Evolutionary conservation across 2,797 vertebrate species (phyloP).

Genomic region (Phataginus tetradactyla): DNA sequence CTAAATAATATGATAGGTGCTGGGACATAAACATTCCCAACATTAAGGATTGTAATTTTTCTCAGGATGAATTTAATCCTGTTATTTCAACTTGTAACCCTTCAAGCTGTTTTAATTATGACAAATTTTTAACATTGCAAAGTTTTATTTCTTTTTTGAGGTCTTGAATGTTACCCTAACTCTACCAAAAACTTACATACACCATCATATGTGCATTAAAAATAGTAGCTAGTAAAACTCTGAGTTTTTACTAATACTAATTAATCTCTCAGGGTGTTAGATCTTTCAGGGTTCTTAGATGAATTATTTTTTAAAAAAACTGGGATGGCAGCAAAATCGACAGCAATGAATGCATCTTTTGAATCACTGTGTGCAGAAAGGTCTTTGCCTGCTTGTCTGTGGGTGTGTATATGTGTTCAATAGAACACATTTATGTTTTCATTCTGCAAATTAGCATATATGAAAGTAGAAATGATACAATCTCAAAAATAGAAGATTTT

Average conservation of each 20-base stretch:
- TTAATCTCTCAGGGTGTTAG: not conserved
- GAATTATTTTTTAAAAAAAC: slow-evolving; percentile 23
- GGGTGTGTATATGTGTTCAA: not conserved
- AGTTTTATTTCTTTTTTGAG: not conserved
- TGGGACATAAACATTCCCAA: not conserved
- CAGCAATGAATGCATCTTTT: not conserved
- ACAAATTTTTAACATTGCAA: not conserved
- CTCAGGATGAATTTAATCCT: not conserved
- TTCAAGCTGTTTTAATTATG: slow-evolving; percentile 1
- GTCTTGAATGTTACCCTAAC: not conserved
- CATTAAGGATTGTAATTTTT: slow-evolving; percentile 39
- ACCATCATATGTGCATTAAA: not conserved
- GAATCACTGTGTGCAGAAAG: not conserved
- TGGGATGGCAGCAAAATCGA: not conserved
- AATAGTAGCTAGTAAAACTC: not conserved
- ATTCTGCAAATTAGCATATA: not conserved
- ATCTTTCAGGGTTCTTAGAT: not conserved
- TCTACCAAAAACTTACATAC: slow-evolving; percentile 14
- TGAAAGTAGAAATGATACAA: not conserved
- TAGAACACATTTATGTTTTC: not conserved
- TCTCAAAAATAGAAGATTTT: not conserved
- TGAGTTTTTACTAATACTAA: not conserved
- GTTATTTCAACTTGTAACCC: slow-evolving; percentile 17
- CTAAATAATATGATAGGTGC: not conserved
- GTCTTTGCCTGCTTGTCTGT: not conserved